Conservation (phyloP, 2,888 invertebrate genomes). For the Cerastis rubricosa region DNA sequence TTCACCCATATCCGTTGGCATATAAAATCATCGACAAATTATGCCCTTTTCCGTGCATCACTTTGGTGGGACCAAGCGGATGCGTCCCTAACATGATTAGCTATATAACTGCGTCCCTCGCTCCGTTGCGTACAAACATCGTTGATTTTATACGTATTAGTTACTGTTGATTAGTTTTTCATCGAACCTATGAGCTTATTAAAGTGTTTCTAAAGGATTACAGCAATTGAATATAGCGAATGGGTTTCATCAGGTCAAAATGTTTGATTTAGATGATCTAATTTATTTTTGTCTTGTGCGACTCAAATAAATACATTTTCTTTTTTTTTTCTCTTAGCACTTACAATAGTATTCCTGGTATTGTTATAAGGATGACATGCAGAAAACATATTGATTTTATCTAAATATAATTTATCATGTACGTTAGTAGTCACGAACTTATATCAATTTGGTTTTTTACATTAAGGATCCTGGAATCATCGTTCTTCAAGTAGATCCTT, state of each 20-base stretch:
- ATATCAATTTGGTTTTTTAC: background rate
- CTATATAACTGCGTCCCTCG: constrained; percentile 69
- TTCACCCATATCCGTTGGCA: background rate
- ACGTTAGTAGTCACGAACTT: background rate
- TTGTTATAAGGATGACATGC: background rate
- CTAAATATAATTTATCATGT: background rate
- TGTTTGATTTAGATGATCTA: background rate
- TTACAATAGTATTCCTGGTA: background rate
- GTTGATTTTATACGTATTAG: constrained; percentile 75
- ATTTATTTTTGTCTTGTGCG: background rate
- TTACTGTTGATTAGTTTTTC: constrained; percentile 71
- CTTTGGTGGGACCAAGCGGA: constrained; percentile 56
- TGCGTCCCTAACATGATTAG: constrained; percentile 77
- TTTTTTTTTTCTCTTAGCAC: background rate
- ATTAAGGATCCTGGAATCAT: background rate
- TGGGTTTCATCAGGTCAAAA: background rate
- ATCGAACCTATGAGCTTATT: constrained; percentile 33
- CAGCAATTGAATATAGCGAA: background rate
- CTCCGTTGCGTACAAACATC: constrained; percentile 66
- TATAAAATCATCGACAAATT: constrained; percentile 47
- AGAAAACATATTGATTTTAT: background rate
- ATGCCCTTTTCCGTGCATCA: constrained; percentile 41
- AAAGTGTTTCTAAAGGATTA: constrained; percentile 11
- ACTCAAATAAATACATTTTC: background rate
- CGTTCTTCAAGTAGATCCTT: background rate